Conservation (phyloP, 2,113 vertebrate genomes). For the Centropus bengalensis region DNA sequence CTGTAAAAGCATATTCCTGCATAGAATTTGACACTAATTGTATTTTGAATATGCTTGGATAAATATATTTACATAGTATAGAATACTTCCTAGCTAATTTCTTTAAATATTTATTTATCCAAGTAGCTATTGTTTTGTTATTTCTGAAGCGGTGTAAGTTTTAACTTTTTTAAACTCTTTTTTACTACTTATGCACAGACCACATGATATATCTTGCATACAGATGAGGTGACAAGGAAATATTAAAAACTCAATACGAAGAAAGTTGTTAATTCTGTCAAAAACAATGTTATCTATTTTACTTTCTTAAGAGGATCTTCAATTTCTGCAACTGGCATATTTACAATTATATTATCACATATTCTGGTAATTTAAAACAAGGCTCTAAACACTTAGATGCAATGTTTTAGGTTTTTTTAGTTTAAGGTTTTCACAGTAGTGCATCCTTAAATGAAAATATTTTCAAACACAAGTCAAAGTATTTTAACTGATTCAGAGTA, state of each 20-base stretch:
- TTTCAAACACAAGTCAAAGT: not conserved
- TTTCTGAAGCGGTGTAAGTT: not conserved
- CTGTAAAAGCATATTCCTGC: not conserved
- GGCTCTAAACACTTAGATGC: not conserved
- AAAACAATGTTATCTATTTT: not conserved
- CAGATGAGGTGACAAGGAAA: not conserved
- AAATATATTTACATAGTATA: conserved; percentile 7
- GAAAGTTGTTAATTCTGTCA: conserved; percentile 19
- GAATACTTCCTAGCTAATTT: not conserved
- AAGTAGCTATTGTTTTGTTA: not conserved
- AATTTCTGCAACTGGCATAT: not conserved
- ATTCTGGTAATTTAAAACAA: not conserved
- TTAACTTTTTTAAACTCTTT: not conserved
- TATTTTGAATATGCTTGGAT: not conserved
- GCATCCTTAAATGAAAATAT: not conserved
- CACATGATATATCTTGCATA: not conserved
- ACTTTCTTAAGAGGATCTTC: not conserved
- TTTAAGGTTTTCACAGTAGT: not conserved
- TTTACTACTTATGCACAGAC: conserved; percentile 45
- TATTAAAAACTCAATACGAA: conserved; percentile 15
- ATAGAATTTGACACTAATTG: not conserved
- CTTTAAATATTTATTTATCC: conserved; percentile 1
- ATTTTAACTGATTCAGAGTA: not conserved
- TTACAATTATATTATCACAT: not conserved
- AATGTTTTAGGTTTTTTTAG: not conserved